These are phyloP conservation scores for Pararge aegeria DNA, from an alignment of 1,140 invertebrate species.

Conservation along the genomic window DNA sequence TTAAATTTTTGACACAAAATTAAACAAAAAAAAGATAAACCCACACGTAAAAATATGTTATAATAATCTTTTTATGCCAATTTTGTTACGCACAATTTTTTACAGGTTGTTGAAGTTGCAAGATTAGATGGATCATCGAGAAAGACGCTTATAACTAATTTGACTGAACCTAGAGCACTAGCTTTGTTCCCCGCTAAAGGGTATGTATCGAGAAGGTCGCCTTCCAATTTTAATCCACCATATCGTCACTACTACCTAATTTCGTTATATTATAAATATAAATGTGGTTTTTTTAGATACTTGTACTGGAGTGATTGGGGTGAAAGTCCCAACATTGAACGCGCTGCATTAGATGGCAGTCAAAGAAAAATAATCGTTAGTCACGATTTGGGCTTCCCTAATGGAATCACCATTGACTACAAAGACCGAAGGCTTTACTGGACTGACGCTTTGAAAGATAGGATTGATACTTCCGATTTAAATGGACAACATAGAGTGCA, in stretches of 20 bases:
- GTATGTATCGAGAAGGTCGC: slow-evolving; percentile 59
- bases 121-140: slow-evolving; percentile 89
- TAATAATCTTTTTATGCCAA: too few relatives aligned
- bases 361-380: slow-evolving; percentile 87
- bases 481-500: slow-evolving; percentile 89
- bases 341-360: slow-evolving; percentile 91
- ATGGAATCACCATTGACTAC: slow-evolving; percentile 94
- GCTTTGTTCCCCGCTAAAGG: slow-evolving; percentile 89
- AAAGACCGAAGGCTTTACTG: slow-evolving; percentile 90
- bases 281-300: slow-evolving; percentile 77
- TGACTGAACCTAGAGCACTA: slow-evolving; percentile 89
- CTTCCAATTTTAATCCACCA: background rate
- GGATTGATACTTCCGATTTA: slow-evolving; percentile 93
- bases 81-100: background rate
- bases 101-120: slow-evolving; percentile 87
- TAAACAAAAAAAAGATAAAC: too few relatives aligned
- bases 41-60: background rate
- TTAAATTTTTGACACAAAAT: too few relatives aligned
- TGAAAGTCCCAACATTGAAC: slow-evolving; percentile 89
- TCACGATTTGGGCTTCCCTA: slow-evolving; percentile 92
- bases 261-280: background rate
- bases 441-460: slow-evolving; percentile 93
- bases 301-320: slow-evolving; percentile 97
- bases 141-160: slow-evolving; percentile 84
- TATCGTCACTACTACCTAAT: too few relatives aligned